Percentiles rank a stretch among this genome's conserved stretches.
Evolutionary conservation across 2,797 vertebrate genomes (phyloP).

Genomic region (Ispidina picta): DNA sequence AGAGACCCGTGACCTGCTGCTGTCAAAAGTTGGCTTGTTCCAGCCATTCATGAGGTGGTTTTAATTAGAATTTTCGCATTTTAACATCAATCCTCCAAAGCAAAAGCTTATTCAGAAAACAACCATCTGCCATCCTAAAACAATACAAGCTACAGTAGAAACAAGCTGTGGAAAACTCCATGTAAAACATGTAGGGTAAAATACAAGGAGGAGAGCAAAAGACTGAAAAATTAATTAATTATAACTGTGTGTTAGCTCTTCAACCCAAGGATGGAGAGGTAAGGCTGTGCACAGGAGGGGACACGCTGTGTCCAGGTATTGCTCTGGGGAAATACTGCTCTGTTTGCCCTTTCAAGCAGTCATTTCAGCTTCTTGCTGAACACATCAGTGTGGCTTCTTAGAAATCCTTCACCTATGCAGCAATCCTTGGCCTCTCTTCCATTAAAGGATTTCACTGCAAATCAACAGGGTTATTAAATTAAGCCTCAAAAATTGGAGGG

Average conservation of each 20-base stretch:
- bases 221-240: background rate
- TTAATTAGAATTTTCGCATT: background rate
- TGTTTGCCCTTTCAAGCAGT: background rate
- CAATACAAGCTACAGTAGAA: background rate
- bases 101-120: background rate
- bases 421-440: background rate
- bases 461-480: background rate
- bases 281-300: background rate
- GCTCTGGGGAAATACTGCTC: background rate
- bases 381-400: background rate
- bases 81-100: background rate
- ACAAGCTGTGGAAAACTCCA: background rate
- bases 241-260: background rate
- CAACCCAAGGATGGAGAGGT: background rate
- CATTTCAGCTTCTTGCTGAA: background rate
- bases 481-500: background rate
- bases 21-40: rapidly evolving
- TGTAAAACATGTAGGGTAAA: background rate
- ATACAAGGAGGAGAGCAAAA: background rate
- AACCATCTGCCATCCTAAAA: background rate
- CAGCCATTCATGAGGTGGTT: background rate
- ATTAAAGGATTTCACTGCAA: background rate
- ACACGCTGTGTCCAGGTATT: background rate
- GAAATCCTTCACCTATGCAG: background rate
- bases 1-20: rapidly evolving